Base-by-base conservation (phyloP, 2,888 invertebrate genomes). In the Cataglyphis albicans region DNA sequence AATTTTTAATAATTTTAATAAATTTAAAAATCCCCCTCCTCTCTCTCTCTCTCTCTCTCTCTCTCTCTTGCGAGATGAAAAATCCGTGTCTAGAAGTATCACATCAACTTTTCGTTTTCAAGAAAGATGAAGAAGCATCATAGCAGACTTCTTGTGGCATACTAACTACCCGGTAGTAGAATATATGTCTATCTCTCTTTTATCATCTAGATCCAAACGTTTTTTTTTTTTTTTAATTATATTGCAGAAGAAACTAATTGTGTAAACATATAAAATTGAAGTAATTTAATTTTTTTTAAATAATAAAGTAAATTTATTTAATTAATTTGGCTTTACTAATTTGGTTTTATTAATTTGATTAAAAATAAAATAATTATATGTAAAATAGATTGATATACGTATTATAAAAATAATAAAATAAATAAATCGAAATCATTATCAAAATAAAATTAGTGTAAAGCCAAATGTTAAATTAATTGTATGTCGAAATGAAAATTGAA, bases 41-140 rank as follows among this genome's bases (percentile, higher is more conserved):
- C 48, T 18, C 48, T 18, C 52, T n/a, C 18, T 48, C 48, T 6
- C 6, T 48, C 52, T 52, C n/a, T n/a, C n/a, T n/a, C 7, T 52
- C 48, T 7, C 48, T 52, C 7, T 7, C 59, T 76, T 12, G 9
- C 35, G 32, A 61, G 59, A 29, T 59, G 59, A 68, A 68, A 68
- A 59, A 68, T 68, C 25, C 12, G 25, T 59, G 41, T 44, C 44
- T 55, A 57, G 32, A 59, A 68, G 44, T 65, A 21, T 78, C 59
- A 44, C 44, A 44, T 78, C 68, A 59, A 59, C 44, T 68, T 61
- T 70, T 44, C 38, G 52, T 25, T 59, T 78, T 59, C 44, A 44
- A 35, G 70, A 78, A 78, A 68, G 32, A 78, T 70, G 68, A 61
- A 78, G 35, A 15, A 67, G 29, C 41, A 57, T 76, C 38, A 65